Evolutionary conservation across 1,140 invertebrate genomes (phyloP).

Genomic region (Ceratina australensis): DNA sequence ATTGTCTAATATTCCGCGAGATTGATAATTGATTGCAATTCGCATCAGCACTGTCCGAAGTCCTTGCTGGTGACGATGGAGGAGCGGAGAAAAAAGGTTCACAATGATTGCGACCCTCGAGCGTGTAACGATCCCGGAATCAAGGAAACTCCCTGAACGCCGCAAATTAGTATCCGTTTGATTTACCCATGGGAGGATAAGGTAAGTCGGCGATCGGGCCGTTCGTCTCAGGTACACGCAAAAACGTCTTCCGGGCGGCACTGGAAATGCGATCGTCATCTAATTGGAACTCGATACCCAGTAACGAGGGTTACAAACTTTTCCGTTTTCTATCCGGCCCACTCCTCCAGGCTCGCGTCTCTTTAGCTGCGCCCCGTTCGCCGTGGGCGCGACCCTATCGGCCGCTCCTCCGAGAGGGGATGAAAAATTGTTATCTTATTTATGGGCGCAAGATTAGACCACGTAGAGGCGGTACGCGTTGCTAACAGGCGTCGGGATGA

Average conservation of each 20-base stretch:
- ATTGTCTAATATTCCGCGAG: no score
- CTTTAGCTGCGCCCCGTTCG: slow-evolving; percentile 37
- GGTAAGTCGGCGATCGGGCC: slow-evolving; percentile 61
- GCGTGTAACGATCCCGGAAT: slow-evolving; percentile 60
- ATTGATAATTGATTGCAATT: not conserved
- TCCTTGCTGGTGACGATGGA: not conserved
- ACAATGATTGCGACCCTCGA: slow-evolving; percentile 43
- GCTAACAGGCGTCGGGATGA: slow-evolving; percentile 69
- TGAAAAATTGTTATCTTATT: slow-evolving; percentile 78
- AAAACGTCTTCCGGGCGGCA: slow-evolving; percentile 61
- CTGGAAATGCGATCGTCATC: slow-evolving; percentile 76
- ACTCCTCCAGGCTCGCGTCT: slow-evolving; percentile 12
- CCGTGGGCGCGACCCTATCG: slow-evolving; percentile 50
- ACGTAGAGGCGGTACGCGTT: slow-evolving; percentile 54
- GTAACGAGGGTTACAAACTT: slow-evolving; percentile 76
- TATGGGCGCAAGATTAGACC: slow-evolving; percentile 71
- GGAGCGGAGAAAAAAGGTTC: slow-evolving; percentile 22
- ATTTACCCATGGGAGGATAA: slow-evolving; percentile 68
- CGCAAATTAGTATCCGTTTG: slow-evolving; percentile 71
- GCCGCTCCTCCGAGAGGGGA: slow-evolving; percentile 37
- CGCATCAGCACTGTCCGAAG: not conserved
- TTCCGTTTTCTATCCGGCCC: slow-evolving; percentile 65
- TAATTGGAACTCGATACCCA: slow-evolving; percentile 76
- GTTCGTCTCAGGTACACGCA: slow-evolving; percentile 63
- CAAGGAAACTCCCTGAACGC: slow-evolving; percentile 70